These are phyloP conservation scores for Peribatodes rhomboidaria DNA, from an alignment of 2,888 invertebrate genomes.

Conservation along the genomic window DNA sequence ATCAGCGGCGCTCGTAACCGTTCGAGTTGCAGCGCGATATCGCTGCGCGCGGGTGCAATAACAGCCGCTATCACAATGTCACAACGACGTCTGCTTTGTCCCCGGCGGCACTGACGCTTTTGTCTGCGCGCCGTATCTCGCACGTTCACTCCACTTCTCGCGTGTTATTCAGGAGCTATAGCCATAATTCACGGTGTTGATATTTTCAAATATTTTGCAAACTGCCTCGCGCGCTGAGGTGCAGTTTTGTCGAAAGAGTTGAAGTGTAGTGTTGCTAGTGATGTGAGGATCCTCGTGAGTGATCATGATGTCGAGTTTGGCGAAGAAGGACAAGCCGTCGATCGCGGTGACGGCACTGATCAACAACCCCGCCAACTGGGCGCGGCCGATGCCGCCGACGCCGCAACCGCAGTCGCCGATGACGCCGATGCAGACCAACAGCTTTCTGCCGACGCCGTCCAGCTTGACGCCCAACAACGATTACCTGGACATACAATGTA, in stretches of 20 bases:
- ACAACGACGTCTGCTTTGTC: slow-evolving; percentile 76
- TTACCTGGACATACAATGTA: slow-evolving; percentile 84
- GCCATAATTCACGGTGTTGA: slow-evolving; percentile 58
- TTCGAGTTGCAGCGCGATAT: slow-evolving; percentile 71
- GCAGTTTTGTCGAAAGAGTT: slow-evolving; percentile 55
- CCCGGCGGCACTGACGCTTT: slow-evolving; percentile 65
- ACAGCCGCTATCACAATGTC: slow-evolving; percentile 83
- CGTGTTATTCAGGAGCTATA: slow-evolving; percentile 60
- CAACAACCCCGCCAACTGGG: slow-evolving; percentile 87
- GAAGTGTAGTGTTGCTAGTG: slow-evolving; percentile 74
- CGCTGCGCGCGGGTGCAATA: slow-evolving; percentile 71
- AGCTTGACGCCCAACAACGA: slow-evolving; percentile 69
- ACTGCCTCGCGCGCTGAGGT: slow-evolving; percentile 60
- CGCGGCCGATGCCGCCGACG: slow-evolving; percentile 71
- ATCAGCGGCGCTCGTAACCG: slow-evolving; percentile 71
- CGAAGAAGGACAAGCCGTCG: slow-evolving; percentile 95
- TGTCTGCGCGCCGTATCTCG: slow-evolving; percentile 60
- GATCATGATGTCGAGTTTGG: slow-evolving; percentile 87
- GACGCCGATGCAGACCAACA: slow-evolving; percentile 59
- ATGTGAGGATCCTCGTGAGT: slow-evolving; percentile 82
- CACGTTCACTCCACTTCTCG: slow-evolving; percentile 56
- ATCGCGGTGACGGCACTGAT: slow-evolving; percentile 95
- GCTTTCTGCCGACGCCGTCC: slow-evolving; percentile 69
- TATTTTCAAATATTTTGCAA: slow-evolving; percentile 48
- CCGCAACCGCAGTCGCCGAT: slow-evolving; percentile 63